phyloP scores from a whole-genome alignment of 2,113 vertebrate species.

The Oncorhynchus clarkii region DNA sequence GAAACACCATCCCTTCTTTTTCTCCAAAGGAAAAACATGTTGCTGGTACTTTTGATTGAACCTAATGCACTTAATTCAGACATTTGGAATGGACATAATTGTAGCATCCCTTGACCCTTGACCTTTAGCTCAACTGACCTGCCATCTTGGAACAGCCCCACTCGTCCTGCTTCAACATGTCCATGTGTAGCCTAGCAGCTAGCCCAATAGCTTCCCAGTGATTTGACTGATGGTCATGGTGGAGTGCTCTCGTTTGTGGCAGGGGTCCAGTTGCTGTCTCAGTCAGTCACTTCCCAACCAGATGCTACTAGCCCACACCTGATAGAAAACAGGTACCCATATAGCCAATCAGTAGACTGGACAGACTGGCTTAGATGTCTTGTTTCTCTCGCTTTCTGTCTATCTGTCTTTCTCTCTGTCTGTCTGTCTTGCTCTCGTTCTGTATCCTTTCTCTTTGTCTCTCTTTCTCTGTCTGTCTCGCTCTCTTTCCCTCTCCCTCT shows the following conservation, averaged over 20 bases:
- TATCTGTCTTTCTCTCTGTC: too few relatives aligned
- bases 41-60: too few relatives aligned
- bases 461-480: neutral
- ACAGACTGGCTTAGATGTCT: conserved; percentile 13
- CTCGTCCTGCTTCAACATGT: neutral
- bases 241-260: neutral
- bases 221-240: neutral
- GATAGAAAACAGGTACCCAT: conserved; percentile 35
- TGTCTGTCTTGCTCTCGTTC: neutral
- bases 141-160: neutral
- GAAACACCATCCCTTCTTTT: neutral
- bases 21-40: neutral
- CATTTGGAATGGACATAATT: conserved; percentile 31
- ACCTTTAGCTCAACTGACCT: conserved; percentile 6
- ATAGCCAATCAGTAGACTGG: conserved; percentile 30
- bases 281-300: conserved; percentile 46
- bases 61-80: neutral
- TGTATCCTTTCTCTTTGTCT: neutral
- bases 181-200: neutral
- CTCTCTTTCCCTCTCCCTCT: neutral
- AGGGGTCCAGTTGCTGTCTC: conserved; percentile 24
- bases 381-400: neutral
- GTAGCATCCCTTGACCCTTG: conserved; percentile 18
- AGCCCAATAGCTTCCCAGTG: neutral
- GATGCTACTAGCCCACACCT: conserved; percentile 32